phyloP scores from a whole-genome alignment of 2,888 invertebrate genomes.

The Carterocephalus palaemon region DNA sequence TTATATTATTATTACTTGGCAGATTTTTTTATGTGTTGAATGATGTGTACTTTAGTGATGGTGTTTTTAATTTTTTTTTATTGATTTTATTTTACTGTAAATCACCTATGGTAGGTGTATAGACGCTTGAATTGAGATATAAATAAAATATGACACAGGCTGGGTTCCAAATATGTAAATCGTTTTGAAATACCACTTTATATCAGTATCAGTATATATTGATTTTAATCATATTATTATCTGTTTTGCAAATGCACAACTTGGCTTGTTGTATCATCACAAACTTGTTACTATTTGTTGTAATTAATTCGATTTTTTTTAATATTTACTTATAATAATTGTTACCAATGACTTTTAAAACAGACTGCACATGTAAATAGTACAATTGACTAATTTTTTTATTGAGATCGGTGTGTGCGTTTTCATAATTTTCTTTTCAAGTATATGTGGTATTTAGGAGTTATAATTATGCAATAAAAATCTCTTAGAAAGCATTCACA shows the following conservation, averaged over 20 bases:
- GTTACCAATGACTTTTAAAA: slow-evolving; percentile 62
- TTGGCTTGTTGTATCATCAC: slow-evolving; percentile 32
- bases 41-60: slow-evolving; percentile 52
- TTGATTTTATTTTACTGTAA: slow-evolving; percentile 42
- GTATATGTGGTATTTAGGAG: slow-evolving; percentile 45
- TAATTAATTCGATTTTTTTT: slow-evolving; percentile 30
- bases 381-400: slow-evolving; percentile 57
- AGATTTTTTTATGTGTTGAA: slow-evolving; percentile 60
- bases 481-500: slow-evolving; percentile 52
- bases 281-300: slow-evolving; percentile 33
- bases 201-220: slow-evolving; percentile 12
- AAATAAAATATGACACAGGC: slow-evolving; percentile 14
- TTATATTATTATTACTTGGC: slow-evolving; percentile 55
- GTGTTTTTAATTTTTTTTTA: slow-evolving; percentile 49
- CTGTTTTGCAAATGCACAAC: slow-evolving; percentile 20
- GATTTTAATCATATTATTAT: slow-evolving; percentile 16
- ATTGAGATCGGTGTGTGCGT: slow-evolving; percentile 25
- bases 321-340: slow-evolving; percentile 33
- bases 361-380: slow-evolving; percentile 63
- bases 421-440: slow-evolving; percentile 11
- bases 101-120: slow-evolving; percentile 27
- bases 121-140: slow-evolving; percentile 1
- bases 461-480: slow-evolving; percentile 42
- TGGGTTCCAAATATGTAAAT: no score
- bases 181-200: slow-evolving; percentile 5